A percentile compares a stretch with the other conserved stretches of the same genome.
These are phyloP conservation scores for Odocoileus hemionus DNA, from an alignment of 2,113 vertebrate genomes.

Conservation along the genomic window DNA sequence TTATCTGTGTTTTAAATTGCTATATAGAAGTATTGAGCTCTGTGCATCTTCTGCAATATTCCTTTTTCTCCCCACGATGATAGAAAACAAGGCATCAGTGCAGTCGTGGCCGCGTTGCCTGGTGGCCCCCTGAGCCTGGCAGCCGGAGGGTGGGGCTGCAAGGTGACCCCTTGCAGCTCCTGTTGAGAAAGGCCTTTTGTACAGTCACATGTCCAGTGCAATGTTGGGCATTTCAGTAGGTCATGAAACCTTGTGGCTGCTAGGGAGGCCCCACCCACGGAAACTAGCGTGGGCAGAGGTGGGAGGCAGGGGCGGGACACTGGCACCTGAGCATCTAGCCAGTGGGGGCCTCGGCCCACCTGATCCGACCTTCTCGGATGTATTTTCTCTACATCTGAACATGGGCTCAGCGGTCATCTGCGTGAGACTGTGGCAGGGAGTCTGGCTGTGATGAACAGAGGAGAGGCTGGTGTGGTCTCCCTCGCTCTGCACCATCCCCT, in stretches of 20 bases:
- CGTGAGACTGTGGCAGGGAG: not conserved
- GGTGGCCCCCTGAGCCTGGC: not conserved
- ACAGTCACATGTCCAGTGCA: fast-evolving
- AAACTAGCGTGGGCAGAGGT: fast-evolving
- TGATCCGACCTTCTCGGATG: not conserved
- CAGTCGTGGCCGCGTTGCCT: not conserved
- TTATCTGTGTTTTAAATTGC: not conserved
- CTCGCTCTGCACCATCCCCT: too few species aligned
- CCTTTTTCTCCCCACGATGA: not conserved
- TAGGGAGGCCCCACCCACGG: not conserved
- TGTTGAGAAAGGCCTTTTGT: not conserved
- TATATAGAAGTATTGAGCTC: fast-evolving
- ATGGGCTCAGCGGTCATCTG: not conserved
- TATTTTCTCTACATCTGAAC: not conserved
- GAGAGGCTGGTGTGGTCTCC: not conserved
- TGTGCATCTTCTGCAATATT: not conserved
- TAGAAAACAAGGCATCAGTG: fast-evolving
- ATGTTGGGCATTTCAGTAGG: not conserved
- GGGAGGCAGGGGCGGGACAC: fast-evolving
- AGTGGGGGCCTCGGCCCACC: fast-evolving
- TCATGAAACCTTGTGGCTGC: fast-evolving
- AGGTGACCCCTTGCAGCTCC: not conserved
- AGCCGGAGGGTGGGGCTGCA: fast-evolving
- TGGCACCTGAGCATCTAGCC: fast-evolving
- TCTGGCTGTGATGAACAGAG: too few species aligned